Percentiles rank a stretch among this genome's conserved stretches.
These are phyloP conservation scores for Troides aeacus DNA, from an alignment of 2,888 invertebrate species.

Conservation along the genomic window DNA sequence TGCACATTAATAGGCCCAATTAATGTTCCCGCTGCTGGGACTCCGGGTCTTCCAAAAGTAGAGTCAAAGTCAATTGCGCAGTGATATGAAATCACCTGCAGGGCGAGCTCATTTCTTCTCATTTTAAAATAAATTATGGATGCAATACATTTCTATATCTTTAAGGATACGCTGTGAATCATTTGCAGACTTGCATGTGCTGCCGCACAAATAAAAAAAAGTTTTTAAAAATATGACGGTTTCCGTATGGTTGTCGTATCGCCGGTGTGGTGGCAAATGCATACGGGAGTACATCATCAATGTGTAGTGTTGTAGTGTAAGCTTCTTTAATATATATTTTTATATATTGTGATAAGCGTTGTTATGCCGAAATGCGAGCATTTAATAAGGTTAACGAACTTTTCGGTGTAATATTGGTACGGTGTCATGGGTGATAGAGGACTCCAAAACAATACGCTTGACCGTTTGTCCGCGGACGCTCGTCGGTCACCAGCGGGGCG, in stretches of 20 bases:
- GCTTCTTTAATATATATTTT: slow-evolving; percentile 79
- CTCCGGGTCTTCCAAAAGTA: too few relatives aligned
- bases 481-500: slow-evolving; percentile 45
- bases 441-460: slow-evolving; percentile 4
- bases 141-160: slow-evolving; percentile 62
- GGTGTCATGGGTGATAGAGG: slow-evolving; percentile 62
- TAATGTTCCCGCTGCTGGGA: too few relatives aligned
- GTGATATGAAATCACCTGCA: slow-evolving; percentile 37
- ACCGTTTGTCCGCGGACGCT: slow-evolving; percentile 23
- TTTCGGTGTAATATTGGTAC: slow-evolving; percentile 46
- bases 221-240: slow-evolving; percentile 56
- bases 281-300: slow-evolving; percentile 73
- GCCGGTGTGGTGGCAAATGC: slow-evolving; percentile 76
- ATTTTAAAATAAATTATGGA: slow-evolving; percentile 46
- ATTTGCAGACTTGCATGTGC: slow-evolving; percentile 73
- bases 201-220: slow-evolving; percentile 71
- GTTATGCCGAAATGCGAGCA: slow-evolving; percentile 77
- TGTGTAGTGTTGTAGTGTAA: slow-evolving; percentile 74
- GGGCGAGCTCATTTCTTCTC: slow-evolving; percentile 55
- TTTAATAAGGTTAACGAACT: slow-evolving; percentile 72
- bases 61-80: too few relatives aligned
- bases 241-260: slow-evolving; percentile 54
- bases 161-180: slow-evolving; percentile 70
- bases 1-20: slow-evolving; percentile 31
- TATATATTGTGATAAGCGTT: slow-evolving; percentile 80